These are phyloP conservation scores for Petrolisthes cinctipes DNA, from an alignment of 2,888 invertebrate species.

Conservation along the genomic window DNA sequence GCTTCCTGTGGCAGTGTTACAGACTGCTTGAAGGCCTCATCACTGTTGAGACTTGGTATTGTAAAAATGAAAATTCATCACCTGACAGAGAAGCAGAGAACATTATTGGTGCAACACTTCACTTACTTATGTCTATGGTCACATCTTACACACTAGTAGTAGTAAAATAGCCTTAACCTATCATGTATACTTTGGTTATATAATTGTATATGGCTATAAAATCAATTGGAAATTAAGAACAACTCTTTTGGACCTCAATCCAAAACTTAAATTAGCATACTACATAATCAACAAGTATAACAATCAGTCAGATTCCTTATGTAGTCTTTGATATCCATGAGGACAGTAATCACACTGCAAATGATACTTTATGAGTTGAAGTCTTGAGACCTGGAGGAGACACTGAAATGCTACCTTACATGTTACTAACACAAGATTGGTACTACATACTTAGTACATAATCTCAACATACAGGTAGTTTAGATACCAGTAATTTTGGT, in stretches of 20 bases:
- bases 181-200: constrained; percentile 65
- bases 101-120: constrained; percentile 54
- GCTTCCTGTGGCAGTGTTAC: constrained; percentile 15
- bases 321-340: constrained; percentile 26
- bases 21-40: background rate
- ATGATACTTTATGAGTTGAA: constrained; percentile 2
- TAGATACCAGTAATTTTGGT: constrained; percentile 25
- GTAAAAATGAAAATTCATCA: constrained; percentile 8
- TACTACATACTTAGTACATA: constrained; percentile 24
- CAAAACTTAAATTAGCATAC: constrained; percentile 42
- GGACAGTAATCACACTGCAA: constrained; percentile 6
- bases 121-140: constrained; percentile 41
- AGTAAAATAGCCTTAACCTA: constrained; percentile 62
- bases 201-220: constrained; percentile 57
- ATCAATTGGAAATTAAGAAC: constrained; percentile 54
- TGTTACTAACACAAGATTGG: constrained; percentile 34
- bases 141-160: constrained; percentile 57
- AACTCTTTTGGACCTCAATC: constrained; percentile 49
- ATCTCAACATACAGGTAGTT: constrained; percentile 35
- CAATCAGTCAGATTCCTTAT: constrained; percentile 40
- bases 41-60: background rate
- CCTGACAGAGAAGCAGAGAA: constrained; percentile 46
- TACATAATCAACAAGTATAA: constrained; percentile 58
- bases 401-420: constrained; percentile 38
- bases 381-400: constrained; percentile 22